These are phyloP conservation scores for Bucco capensis DNA, from an alignment of 2,113 vertebrate genomes.

Conservation along the genomic window DNA sequence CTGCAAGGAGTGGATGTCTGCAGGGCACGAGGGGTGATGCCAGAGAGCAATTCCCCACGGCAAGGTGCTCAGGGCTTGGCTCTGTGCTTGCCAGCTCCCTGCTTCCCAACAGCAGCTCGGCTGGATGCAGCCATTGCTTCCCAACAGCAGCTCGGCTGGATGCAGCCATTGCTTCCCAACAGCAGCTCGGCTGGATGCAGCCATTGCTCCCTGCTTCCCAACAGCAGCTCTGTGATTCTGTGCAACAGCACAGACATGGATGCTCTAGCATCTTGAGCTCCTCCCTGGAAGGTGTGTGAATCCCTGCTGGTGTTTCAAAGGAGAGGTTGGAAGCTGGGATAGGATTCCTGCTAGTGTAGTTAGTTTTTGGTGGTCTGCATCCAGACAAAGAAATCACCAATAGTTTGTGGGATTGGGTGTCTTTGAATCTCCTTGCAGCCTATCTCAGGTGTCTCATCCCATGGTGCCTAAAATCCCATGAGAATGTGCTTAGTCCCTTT, in stretches of 20 bases:
- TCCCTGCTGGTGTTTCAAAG: background rate
- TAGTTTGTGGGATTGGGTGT: background rate
- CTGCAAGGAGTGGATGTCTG: background rate
- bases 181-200: background rate
- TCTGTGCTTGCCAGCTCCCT: background rate
- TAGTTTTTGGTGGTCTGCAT: background rate
- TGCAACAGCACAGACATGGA: no score
- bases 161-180: background rate
- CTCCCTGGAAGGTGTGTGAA: background rate
- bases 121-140: background rate
- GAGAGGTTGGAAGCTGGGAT: background rate
- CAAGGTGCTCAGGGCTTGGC: background rate
- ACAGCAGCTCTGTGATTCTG: rapidly evolving
- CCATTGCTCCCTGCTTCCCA: background rate
- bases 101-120: background rate
- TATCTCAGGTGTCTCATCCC: rapidly evolving
- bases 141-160: background rate
- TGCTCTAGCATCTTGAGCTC: background rate
- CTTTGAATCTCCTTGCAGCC: background rate
- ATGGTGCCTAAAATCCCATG: background rate
- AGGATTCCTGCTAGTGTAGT: background rate
- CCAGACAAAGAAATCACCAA: background rate
- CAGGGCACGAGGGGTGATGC: background rate
- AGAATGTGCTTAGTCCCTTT: background rate
- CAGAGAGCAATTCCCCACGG: background rate